Evolutionary conservation across 1,140 invertebrate genomes (phyloP).

Genomic region (Psix sp.): DNA sequence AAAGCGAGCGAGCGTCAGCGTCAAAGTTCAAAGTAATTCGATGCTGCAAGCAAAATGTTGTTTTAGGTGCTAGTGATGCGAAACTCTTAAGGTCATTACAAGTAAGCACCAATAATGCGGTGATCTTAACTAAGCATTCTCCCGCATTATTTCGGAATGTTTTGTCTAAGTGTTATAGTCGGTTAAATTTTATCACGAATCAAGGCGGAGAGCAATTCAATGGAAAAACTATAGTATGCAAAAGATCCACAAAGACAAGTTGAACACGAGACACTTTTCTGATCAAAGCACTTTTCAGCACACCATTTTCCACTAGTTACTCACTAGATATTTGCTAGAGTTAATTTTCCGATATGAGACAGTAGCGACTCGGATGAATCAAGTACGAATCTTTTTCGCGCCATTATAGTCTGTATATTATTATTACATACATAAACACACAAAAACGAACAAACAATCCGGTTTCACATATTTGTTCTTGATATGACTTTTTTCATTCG

Average conservation of each 20-base stretch:
- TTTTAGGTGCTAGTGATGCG: constrained; percentile 29
- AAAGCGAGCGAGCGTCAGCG: not conserved
- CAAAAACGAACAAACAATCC: constrained; percentile 12
- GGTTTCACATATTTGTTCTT: constrained; percentile 32
- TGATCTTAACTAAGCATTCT: constrained; percentile 20
- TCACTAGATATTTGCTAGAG: constrained; percentile 32
- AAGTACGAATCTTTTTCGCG: constrained; percentile 32
- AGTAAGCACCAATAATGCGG: constrained; percentile 15
- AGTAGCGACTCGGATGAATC: constrained; percentile 21
- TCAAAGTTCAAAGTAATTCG: not conserved
- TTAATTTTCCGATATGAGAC: constrained; percentile 22
- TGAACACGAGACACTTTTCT: constrained; percentile 17
- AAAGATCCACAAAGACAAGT: too few relatives aligned
- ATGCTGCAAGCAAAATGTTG: constrained; percentile 17
- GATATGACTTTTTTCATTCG: constrained; percentile 36
- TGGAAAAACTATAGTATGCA: too few relatives aligned
- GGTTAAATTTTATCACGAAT: too few relatives aligned
- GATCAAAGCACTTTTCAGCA: constrained; percentile 18
- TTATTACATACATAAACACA: constrained; percentile 15
- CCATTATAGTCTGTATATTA: constrained; percentile 37
- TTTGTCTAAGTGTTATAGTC: constrained; percentile 39
- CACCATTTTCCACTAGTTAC: constrained; percentile 27
- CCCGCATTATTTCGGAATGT: constrained; percentile 40
- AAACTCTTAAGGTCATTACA: constrained; percentile 30
- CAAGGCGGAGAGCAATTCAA: too few relatives aligned